Evolutionary conservation across 2,797 vertebrate species (phyloP).

Genomic region (Dendrocincla fuliginosa): DNA sequence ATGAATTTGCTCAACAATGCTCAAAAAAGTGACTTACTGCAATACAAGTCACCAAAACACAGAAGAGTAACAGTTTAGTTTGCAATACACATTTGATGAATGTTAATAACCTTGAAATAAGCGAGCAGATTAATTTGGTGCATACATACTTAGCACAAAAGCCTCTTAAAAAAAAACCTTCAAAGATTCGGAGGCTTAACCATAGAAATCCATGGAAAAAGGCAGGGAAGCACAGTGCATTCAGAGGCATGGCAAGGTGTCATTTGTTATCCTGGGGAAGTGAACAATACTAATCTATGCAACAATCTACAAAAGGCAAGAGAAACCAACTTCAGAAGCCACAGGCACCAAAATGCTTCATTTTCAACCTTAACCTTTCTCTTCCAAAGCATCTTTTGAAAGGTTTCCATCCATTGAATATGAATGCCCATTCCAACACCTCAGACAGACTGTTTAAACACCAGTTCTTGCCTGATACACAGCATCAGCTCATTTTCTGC

Average conservation of each 20-base stretch:
- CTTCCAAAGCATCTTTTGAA: neutral
- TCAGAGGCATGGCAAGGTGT: neutral
- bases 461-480: neutral
- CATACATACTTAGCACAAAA: neutral
- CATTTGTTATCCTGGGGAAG: neutral
- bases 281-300: neutral
- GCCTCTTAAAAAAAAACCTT: neutral
- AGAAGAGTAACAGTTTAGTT: neutral
- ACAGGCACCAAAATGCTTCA: neutral
- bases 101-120: neutral
- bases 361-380: neutral
- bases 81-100: neutral
- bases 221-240: neutral
- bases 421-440: neutral
- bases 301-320: neutral
- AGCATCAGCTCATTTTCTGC: neutral
- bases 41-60: neutral
- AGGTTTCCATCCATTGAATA: neutral
- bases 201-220: neutral
- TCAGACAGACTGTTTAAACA: neutral
- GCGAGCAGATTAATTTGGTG: neutral
- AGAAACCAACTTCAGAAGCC: neutral
- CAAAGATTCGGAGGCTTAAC: neutral
- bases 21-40: neutral
- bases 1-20: neutral